Evolutionary conservation across 2,797 vertebrate species (phyloP).

Genomic region (Emydoidea blandingii): DNA sequence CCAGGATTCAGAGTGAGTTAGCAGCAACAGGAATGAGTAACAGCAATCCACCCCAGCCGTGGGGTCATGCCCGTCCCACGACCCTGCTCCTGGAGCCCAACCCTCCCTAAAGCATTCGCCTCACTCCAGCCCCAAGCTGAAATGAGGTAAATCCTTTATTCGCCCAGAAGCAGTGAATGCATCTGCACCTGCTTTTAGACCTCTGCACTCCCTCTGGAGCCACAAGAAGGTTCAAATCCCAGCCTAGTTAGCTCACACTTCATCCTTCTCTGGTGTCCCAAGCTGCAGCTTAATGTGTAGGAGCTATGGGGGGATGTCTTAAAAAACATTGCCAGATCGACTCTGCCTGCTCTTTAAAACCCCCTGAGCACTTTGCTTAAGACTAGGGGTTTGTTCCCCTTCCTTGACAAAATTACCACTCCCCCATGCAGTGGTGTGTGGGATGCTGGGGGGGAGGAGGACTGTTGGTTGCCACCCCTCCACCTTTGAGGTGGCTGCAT

Average conservation of each 20-base stretch:
- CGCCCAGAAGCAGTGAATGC: background rate
- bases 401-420: background rate
- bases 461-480: background rate
- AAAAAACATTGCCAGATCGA: accelerated
- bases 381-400: accelerated
- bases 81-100: background rate
- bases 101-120: background rate
- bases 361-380: accelerated
- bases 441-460: too few species aligned
- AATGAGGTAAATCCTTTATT: background rate
- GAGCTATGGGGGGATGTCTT: background rate
- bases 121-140: background rate
- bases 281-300: background rate
- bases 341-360: background rate
- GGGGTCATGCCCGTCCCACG: background rate
- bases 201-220: too few species aligned
- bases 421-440: accelerated
- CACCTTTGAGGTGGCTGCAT: accelerated
- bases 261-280: background rate
- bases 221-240: background rate
- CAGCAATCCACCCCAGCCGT: background rate
- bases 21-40: background rate
- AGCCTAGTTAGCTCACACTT: background rate
- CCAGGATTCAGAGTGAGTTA: background rate
- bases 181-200: background rate